These are phyloP conservation scores for Polydrusus cervinus DNA, from an alignment of 2,888 invertebrate genomes.

Conservation along the genomic window DNA sequence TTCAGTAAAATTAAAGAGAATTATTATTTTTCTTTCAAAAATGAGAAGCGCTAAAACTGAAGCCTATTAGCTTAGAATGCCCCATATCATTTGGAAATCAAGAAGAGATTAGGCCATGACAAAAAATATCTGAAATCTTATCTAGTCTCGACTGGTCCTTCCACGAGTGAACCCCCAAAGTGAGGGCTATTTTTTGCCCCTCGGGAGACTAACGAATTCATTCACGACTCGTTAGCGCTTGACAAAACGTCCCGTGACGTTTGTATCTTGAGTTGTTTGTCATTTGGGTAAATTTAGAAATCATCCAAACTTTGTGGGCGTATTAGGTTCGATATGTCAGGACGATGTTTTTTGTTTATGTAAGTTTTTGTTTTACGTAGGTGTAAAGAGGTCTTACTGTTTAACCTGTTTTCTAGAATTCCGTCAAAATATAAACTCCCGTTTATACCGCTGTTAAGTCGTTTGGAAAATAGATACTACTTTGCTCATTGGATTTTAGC, in stretches of 20 bases:
- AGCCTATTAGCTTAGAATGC: no score
- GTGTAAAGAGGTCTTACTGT: no score
- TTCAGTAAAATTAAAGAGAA: no score
- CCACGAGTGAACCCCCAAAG: conserved; percentile 32
- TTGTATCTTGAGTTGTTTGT: conserved; percentile 35
- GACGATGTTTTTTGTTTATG: conserved; percentile 5
- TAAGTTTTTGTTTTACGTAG: background rate
- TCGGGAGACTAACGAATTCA: conserved; percentile 44
- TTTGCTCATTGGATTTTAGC: no score
- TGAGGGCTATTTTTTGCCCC: conserved; percentile 6
- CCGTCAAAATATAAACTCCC: no score
- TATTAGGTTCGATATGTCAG: background rate
- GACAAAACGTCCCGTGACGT: conserved; percentile 17
- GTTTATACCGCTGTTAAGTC: no score
- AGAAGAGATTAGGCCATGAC: background rate
- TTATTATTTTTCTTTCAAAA: no score
- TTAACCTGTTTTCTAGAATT: no score
- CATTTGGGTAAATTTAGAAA: conserved; percentile 32
- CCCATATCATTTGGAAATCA: no score
- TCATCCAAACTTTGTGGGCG: conserved; percentile 5
- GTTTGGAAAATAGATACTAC: no score
- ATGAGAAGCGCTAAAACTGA: no score
- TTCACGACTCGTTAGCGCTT: conserved; percentile 40
- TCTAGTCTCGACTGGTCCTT: conserved; percentile 21
- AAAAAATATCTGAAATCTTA: background rate